A percentile compares a stretch with the other conserved stretches of the same genome.
These are phyloP conservation scores for Ptychochromis oligacanthus DNA, from an alignment of 2,113 vertebrate genomes.

Conservation along the genomic window DNA sequence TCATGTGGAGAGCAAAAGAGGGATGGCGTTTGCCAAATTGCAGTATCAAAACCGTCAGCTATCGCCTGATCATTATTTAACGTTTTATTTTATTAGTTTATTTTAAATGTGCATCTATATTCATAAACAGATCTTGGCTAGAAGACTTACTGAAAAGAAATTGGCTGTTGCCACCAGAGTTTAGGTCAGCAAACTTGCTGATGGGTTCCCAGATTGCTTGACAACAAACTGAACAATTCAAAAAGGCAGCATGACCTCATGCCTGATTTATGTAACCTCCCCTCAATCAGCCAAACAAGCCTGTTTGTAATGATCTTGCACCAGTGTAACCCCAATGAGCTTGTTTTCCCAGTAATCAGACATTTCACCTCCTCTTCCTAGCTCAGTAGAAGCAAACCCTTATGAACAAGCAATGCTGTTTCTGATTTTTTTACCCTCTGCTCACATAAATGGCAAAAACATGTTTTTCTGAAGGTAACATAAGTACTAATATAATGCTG, in stretches of 20 bases:
- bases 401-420: not conserved
- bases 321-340: not conserved
- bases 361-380: conserved; percentile 13
- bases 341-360: not conserved
- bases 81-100: not conserved
- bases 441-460: not conserved
- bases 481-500: too few relatives aligned
- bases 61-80: not conserved
- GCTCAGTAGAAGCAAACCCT: too few relatives aligned
- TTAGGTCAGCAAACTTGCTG: not conserved
- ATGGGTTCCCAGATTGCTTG: not conserved
- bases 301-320: not conserved
- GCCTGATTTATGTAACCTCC: conserved; percentile 14
- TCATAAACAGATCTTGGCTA: not conserved
- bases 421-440: not conserved
- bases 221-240: conserved; percentile 31
- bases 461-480: not conserved
- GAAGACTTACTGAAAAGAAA: not conserved
- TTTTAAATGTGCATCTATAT: not conserved
- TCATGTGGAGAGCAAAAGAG: not conserved
- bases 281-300: conserved; percentile 14
- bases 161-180: not conserved
- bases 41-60: not conserved
- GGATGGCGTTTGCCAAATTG: not conserved
- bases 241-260: conserved; percentile 23